Evolutionary conservation across 2,888 invertebrate genomes (phyloP).

Genomic region (Diploptera punctata): DNA sequence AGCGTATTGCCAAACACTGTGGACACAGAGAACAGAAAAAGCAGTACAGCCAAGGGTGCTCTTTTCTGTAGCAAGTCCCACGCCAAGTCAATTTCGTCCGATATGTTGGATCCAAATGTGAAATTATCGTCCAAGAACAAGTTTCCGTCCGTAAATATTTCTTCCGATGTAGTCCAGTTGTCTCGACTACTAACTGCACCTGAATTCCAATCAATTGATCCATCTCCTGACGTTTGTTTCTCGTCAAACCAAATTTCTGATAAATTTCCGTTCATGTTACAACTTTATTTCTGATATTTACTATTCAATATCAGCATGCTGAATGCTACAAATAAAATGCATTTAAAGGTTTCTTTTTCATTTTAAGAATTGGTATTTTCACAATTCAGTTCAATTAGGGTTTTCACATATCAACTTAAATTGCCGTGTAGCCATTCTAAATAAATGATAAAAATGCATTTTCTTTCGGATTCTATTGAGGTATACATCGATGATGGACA

Average conservation of each 20-base stretch:
- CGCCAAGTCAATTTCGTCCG: slow-evolving; percentile 47
- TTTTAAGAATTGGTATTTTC: too few species aligned
- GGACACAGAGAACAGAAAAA: slow-evolving; percentile 86
- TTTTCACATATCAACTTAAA: too few species aligned
- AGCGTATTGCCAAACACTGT: slow-evolving; percentile 95
- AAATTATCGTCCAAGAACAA: background rate
- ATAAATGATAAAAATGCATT: too few species aligned
- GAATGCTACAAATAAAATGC: too few species aligned
- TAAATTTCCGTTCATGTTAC: slow-evolving; percentile 3
- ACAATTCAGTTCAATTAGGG: too few species aligned
- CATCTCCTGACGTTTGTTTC: slow-evolving; percentile 3
- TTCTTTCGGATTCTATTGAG: too few species aligned
- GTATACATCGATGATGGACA: too few species aligned
- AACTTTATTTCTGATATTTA: background rate
- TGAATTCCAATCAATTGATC: background rate
- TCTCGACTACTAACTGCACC: background rate
- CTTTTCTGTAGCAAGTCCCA: slow-evolving; percentile 70
- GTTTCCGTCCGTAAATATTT: background rate
- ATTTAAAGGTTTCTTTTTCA: too few species aligned
- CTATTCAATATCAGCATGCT: background rate
- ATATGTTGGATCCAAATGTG: slow-evolving; percentile 10
- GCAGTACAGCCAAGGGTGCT: slow-evolving; percentile 77
- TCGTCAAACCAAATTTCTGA: background rate
- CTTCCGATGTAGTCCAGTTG: slow-evolving; percentile 14
- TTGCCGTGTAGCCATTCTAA: too few species aligned